Evolutionary conservation across 2,888 invertebrate species (phyloP).

Genomic region (Morpho achilles): DNA sequence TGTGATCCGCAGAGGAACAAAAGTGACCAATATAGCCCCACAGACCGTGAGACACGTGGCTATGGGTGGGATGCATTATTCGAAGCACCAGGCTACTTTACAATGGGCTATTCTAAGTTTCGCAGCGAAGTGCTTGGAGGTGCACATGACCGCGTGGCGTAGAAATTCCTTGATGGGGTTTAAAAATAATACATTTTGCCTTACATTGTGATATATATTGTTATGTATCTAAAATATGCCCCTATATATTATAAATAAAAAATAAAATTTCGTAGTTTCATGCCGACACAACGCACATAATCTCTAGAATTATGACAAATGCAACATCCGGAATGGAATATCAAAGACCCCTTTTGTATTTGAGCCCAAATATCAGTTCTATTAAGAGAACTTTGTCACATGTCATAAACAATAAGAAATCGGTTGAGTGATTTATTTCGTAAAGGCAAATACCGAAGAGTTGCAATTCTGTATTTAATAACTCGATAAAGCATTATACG

Average conservation of each 20-base stretch:
- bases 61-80: too few species aligned
- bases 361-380: slow-evolving; percentile 53
- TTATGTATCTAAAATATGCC: background rate
- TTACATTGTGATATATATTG: background rate
- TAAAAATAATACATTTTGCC: too few species aligned
- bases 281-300: slow-evolving; percentile 24
- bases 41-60: too few species aligned
- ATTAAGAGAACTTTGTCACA: slow-evolving; percentile 57
- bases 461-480: too few species aligned
- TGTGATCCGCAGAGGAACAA: too few species aligned
- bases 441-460: slow-evolving; percentile 2
- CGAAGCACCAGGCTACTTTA: too few species aligned
- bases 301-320: slow-evolving; percentile 50
- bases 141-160: too few species aligned
- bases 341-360: slow-evolving; percentile 58
- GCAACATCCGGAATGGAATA: slow-evolving; percentile 64
- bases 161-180: too few species aligned
- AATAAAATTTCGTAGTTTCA: background rate
- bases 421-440: slow-evolving; percentile 8
- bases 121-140: too few species aligned
- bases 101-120: too few species aligned
- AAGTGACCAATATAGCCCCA: too few species aligned
- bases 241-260: background rate
- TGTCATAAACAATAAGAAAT: slow-evolving; percentile 49
- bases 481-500: too few species aligned